Evolutionary conservation across 2,888 invertebrate species (phyloP), one percentile per base, ranked within the genome.

Genomic region (Eumerus sabulonum): DNA sequence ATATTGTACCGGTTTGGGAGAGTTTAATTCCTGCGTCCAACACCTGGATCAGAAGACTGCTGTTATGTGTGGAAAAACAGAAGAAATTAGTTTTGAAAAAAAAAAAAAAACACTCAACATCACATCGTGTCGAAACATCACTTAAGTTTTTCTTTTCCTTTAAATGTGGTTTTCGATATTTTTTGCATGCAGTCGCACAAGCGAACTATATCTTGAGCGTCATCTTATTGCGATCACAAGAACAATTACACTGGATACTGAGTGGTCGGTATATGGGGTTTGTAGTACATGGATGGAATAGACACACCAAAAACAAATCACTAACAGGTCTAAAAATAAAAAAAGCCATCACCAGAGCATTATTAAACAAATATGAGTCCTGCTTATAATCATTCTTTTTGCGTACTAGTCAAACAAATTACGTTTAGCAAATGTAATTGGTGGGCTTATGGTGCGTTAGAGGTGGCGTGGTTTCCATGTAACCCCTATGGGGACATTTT

Each of bases 401-500:
- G 59, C n/a, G 53, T 40, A 66, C 18, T 72, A 72, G 72, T 72
- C 18, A 40, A 67, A 72, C 57, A 77, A 77, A 77, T 72, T 51
- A 18, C 56, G 45, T 38, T 56, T n/a, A 47, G 42, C 45, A 16
- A 57, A 47, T 66, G 72, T 57, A 76, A 76, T 77, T 73, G 57
- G 47, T 73, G 67, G 63, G 57, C 13, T 59, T 68, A 67, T 68
- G 40, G 38, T 71, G 59, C 53, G 56, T 51, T 50, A 62, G 60
- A 72, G 53, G 56, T 62, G 60, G 45, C 53, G 56, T 51, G 45
- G 64, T 45, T 60, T 59, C 48, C 27, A 50, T 63, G 54, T 63
- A 59, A 73, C 73, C 67, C 77, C 73, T 68, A 64, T 73, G 63
- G 74, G 63, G 62, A 72, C 73, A 67, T 56, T 57, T 56, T 60